phyloP scores from a whole-genome alignment of 2,888 invertebrate species.

The Trilocha varians region DNA sequence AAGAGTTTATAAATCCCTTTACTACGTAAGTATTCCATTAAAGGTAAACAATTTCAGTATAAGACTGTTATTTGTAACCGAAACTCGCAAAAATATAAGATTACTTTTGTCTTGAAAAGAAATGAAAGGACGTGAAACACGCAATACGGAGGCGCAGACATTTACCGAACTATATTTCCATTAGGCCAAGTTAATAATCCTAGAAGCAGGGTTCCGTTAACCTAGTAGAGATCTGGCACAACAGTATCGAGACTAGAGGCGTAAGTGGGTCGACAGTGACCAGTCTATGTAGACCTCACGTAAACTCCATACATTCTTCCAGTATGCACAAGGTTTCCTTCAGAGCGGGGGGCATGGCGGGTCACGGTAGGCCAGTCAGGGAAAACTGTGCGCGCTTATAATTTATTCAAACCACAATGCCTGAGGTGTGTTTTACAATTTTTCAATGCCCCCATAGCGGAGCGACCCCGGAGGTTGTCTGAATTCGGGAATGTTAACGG shows the following conservation, averaged over 20 bases:
- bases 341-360: slow-evolving; percentile 25
- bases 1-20: too few species aligned
- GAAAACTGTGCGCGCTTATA: slow-evolving; percentile 51
- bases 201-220: slow-evolving; percentile 41
- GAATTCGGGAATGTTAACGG: slow-evolving; percentile 26
- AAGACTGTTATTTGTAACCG: too few species aligned
- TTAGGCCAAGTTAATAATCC: slow-evolving; percentile 43
- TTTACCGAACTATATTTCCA: slow-evolving; percentile 21
- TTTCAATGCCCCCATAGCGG: slow-evolving; percentile 38
- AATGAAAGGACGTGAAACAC: not conserved
- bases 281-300: slow-evolving; percentile 33
- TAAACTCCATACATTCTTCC: slow-evolving; percentile 33
- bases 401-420: slow-evolving; percentile 64
- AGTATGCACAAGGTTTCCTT: slow-evolving; percentile 19
- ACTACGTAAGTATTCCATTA: too few species aligned
- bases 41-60: too few species aligned
- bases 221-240: slow-evolving; percentile 51
- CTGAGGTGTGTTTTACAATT: slow-evolving; percentile 50
- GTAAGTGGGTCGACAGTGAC: slow-evolving; percentile 52
- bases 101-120: slow-evolving; percentile 6
- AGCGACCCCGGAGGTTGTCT: slow-evolving; percentile 25
- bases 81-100: too few species aligned
- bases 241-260: slow-evolving; percentile 53
- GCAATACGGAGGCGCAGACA: slow-evolving; percentile 1
- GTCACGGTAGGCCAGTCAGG: slow-evolving; percentile 28